A percentile compares a stretch with the other conserved stretches of the same genome.
phyloP scores from a whole-genome alignment of 2,113 vertebrate species.

The Sardina pilchardus region DNA sequence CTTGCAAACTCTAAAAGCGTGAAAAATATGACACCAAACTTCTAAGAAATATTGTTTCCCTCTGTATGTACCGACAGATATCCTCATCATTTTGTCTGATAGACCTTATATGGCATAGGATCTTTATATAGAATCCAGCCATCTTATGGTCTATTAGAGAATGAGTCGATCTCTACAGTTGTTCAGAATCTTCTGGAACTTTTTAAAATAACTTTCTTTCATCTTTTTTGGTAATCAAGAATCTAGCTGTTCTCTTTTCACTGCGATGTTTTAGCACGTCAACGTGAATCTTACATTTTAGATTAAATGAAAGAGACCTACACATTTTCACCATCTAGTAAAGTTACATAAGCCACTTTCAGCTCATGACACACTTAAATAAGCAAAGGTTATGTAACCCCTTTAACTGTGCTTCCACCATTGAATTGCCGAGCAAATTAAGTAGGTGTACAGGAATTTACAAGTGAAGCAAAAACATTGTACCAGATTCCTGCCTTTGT shows the following conservation, averaged over 20 bases:
- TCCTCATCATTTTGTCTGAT: background rate
- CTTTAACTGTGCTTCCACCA: constrained; percentile 66
- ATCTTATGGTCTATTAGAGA: background rate
- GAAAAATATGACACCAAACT: background rate
- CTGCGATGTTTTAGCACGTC: constrained; percentile 55
- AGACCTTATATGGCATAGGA: background rate
- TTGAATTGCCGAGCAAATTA: constrained; percentile 68
- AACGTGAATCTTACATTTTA: constrained; percentile 60
- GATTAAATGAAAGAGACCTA: constrained; percentile 60
- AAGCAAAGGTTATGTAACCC: constrained; percentile 73
- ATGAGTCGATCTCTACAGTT: background rate
- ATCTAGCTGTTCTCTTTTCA: constrained; percentile 3
- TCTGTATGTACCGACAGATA: background rate
- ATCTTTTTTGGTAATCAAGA: constrained; percentile 51
- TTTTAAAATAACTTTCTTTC: constrained; percentile 48
- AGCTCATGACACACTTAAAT: constrained; percentile 74
- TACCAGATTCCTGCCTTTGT: constrained; percentile 76
- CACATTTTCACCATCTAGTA: constrained; percentile 70
- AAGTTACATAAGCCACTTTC: constrained; percentile 76
- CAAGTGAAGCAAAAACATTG: constrained; percentile 68
- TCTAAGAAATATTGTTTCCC: background rate
- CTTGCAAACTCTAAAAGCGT: background rate
- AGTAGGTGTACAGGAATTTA: constrained; percentile 74
- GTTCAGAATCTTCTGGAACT: constrained; percentile 18
- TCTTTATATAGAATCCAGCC: background rate